These are phyloP conservation scores for Copidosoma floridanum DNA, from an alignment of 1,140 invertebrate species.

Conservation along the genomic window DNA sequence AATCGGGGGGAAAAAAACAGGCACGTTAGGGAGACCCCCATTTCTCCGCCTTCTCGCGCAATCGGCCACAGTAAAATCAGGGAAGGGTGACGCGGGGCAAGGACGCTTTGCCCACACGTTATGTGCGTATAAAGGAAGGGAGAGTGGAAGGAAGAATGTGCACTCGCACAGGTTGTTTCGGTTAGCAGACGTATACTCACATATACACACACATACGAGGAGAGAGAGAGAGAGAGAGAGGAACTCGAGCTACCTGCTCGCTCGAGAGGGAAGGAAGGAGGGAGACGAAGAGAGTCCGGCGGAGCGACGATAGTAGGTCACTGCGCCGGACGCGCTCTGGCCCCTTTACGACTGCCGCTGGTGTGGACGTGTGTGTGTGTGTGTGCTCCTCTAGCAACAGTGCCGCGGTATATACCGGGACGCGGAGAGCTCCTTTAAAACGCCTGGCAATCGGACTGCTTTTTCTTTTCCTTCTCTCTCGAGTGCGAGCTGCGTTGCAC, in stretches of 20 bases:
- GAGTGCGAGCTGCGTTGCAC: neutral
- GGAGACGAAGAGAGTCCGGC: constrained; percentile 29
- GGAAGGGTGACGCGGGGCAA: constrained; percentile 14
- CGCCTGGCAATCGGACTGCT: constrained; percentile 12
- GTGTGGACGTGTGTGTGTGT: too few relatives aligned
- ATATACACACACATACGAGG: neutral
- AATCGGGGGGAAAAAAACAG: too few relatives aligned
- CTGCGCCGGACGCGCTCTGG: constrained; percentile 52
- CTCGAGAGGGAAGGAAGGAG: too few relatives aligned
- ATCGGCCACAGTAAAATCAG: too few relatives aligned
- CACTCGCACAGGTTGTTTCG: neutral
- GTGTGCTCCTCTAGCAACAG: too few relatives aligned
- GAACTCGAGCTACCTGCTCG: too few relatives aligned
- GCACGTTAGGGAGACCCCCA: too few relatives aligned
- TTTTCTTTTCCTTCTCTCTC: constrained; percentile 12
- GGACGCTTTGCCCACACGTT: neutral
- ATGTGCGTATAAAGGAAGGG: neutral
- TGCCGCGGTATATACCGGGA: too few relatives aligned
- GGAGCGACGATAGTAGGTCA: constrained; percentile 56
- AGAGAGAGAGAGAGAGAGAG: constrained; percentile 25
- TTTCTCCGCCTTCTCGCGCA: too few relatives aligned
- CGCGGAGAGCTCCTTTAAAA: too few relatives aligned
- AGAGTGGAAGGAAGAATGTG: too few relatives aligned
- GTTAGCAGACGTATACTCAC: neutral
- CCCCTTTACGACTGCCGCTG: constrained; percentile 35